A percentile compares a stretch with the other conserved stretches of the same genome.
These are phyloP conservation scores for Oedothorax gibbosus DNA, from an alignment of 1,140 invertebrate genomes.

Conservation along the genomic window DNA sequence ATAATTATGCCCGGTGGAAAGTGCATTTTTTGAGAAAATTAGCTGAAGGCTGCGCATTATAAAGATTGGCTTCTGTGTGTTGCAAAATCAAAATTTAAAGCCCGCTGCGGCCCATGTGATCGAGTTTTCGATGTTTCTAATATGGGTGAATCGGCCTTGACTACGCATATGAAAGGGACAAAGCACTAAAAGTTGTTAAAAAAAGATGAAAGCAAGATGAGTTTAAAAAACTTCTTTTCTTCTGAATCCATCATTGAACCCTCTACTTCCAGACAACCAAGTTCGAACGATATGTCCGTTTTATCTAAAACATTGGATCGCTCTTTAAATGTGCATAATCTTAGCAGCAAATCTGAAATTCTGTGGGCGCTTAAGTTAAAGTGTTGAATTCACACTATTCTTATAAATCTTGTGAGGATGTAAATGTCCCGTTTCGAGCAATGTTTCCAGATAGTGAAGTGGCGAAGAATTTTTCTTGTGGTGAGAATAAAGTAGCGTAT, in stretches of 20 bases:
- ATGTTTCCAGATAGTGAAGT: conserved; percentile 49
- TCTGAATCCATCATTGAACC: not conserved
- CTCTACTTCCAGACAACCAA: not conserved
- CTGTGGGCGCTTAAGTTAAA: not conserved
- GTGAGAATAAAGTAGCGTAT: conserved; percentile 27
- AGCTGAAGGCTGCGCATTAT: not conserved
- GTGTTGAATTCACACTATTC: conserved; percentile 1
- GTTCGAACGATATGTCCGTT: not conserved
- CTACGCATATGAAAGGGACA: not conserved
- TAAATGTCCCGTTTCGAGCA: not conserved
- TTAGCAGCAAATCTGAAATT: conserved; percentile 1
- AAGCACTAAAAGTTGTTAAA: not conserved
- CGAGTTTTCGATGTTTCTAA: not conserved
- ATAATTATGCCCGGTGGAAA: not conserved
- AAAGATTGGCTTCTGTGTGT: not conserved
- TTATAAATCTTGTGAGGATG: conserved; percentile 8
- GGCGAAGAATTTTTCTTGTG: conserved; percentile 30
- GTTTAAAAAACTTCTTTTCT: not conserved
- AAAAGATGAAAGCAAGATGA: not conserved
- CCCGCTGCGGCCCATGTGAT: not conserved
- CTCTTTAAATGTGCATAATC: not conserved
- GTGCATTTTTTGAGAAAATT: not conserved
- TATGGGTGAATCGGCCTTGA: not conserved
- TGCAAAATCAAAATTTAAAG: not conserved
- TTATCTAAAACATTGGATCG: not conserved